Evolutionary conservation across 2,888 invertebrate genomes (phyloP).

Genomic region (Pelosia muscerda): DNA sequence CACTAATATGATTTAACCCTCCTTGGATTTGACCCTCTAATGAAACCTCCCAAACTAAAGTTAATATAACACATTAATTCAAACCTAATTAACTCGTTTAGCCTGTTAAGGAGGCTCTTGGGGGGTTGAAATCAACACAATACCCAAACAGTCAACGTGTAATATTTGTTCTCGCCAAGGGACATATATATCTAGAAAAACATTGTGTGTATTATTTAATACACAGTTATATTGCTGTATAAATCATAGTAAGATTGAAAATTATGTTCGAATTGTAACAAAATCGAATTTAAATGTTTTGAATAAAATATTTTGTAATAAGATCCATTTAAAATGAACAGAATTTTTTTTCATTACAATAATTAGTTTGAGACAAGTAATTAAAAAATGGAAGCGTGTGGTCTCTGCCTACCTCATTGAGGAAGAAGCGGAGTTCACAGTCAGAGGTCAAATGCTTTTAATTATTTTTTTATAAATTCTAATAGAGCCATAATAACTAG

Average conservation of each 20-base stretch:
- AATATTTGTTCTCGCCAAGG: conserved; percentile 25
- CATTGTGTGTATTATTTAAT: conserved; percentile 38
- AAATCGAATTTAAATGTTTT: conserved; percentile 24
- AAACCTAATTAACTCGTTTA: conserved; percentile 50
- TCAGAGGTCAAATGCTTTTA: no score
- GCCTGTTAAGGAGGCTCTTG: conserved; percentile 47
- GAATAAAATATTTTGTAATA: neutral
- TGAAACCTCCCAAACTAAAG: conserved; percentile 17
- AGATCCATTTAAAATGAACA: neutral
- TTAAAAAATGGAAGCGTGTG: no score
- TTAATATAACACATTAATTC: conserved; percentile 38
- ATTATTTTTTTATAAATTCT: no score
- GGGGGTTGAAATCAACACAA: conserved; percentile 50
- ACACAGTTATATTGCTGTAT: conserved; percentile 25
- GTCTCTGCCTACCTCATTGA: no score
- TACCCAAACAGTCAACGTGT: conserved; percentile 31
- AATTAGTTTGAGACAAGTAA: no score
- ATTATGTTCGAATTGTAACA: conserved; percentile 3
- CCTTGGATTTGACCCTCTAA: conserved; percentile 5
- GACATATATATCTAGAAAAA: conserved; percentile 47
- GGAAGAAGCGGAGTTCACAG: no score
- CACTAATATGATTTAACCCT: conserved; percentile 9
- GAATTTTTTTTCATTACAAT: neutral
- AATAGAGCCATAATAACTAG: no score
- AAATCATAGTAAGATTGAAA: conserved; percentile 43